Evolutionary conservation across 2,888 invertebrate genomes (phyloP).

Genomic region (Aricia artaxerxes): DNA sequence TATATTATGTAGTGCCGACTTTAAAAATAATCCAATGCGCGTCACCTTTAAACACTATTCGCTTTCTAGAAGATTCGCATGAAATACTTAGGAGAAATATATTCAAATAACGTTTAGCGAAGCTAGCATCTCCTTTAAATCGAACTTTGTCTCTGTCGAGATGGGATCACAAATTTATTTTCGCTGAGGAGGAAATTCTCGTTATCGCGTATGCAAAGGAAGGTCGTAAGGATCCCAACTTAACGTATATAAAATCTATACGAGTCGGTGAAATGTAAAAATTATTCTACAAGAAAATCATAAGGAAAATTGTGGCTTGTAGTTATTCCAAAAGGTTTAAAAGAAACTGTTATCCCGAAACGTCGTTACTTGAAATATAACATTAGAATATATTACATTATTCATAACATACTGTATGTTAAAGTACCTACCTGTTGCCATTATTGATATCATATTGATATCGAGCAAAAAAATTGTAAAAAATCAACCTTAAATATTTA

Average conservation of each 20-base stretch:
- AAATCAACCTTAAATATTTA: too few relatives aligned
- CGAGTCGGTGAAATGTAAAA: slow-evolving; percentile 12
- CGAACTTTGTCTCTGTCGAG: slow-evolving; percentile 31
- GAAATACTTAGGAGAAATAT: background rate
- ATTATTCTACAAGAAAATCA: slow-evolving; percentile 1
- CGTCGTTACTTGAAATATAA: too few relatives aligned
- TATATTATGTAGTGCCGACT: too few relatives aligned
- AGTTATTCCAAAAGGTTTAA: too few relatives aligned
- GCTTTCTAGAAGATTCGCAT: background rate
- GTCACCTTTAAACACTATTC: background rate
- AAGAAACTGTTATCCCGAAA: too few relatives aligned
- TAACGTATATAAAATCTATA: slow-evolving; percentile 36
- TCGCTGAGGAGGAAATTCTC: slow-evolving; percentile 60
- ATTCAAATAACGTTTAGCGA: slow-evolving; percentile 25
- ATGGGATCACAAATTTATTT: slow-evolving; percentile 61
- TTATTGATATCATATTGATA: too few relatives aligned
- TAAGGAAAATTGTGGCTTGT: background rate
- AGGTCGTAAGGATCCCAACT: slow-evolving; percentile 56
- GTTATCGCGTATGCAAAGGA: slow-evolving; percentile 64
- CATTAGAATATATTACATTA: too few relatives aligned
- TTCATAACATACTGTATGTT: too few relatives aligned
- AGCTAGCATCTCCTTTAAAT: slow-evolving; percentile 26
- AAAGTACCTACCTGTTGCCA: too few relatives aligned
- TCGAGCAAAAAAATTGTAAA: too few relatives aligned
- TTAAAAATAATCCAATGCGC: too few relatives aligned